Conservation (phyloP, 2,797 vertebrate genomes). For the Cheirogaleus major region DNA sequence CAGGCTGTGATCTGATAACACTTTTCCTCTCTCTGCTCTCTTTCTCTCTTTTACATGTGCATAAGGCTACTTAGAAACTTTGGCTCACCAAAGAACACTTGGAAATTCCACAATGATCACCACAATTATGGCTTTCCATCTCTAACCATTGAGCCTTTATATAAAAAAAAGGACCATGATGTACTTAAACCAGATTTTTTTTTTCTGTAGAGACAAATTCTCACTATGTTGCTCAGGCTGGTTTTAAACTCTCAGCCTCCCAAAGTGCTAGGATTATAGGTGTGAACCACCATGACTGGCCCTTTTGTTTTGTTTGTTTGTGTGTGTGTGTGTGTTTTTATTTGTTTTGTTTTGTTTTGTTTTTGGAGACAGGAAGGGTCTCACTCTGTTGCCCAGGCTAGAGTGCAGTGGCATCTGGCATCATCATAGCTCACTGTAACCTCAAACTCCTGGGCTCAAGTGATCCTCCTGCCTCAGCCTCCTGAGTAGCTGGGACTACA, state of each 20-base stretch:
- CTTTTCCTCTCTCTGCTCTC: neutral
- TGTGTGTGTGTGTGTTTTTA: neutral
- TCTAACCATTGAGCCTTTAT: neutral
- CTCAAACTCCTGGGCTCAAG: neutral
- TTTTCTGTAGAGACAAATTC: neutral
- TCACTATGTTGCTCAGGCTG: neutral
- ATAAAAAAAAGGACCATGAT: neutral
- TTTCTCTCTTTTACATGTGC: neutral
- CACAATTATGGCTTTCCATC: neutral
- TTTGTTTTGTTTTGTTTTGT: neutral
- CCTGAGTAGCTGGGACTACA: neutral
- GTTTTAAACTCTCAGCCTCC: neutral
- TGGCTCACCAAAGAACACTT: conserved; percentile 14
- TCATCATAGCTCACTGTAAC: neutral
- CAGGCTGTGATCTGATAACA: neutral
- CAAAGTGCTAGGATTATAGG: neutral
- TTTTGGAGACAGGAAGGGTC: neutral
- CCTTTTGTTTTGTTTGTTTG: neutral
- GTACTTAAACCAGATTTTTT: neutral
- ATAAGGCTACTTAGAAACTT: conserved; percentile 25
- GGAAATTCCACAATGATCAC: conserved; percentile 31
- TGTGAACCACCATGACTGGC: neutral
- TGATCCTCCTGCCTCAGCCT: neutral
- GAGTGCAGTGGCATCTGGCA: neutral
- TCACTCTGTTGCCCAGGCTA: neutral